Evolutionary conservation across 2,113 vertebrate species (phyloP), one percentile per base, ranked within the genome.

Genomic region (Lampris megalopsis): DNA sequence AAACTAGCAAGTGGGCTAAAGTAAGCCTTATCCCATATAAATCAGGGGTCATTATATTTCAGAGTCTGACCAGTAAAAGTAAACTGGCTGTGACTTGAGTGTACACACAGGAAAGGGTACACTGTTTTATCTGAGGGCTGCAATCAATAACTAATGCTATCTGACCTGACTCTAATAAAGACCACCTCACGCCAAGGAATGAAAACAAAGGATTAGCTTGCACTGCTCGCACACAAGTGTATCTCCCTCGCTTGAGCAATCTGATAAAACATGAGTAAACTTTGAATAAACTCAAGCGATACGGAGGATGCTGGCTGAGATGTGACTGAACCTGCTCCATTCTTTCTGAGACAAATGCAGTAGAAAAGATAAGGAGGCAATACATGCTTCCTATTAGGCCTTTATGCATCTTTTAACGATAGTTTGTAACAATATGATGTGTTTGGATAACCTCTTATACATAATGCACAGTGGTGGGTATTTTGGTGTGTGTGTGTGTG

Each of bases 141-240:
- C 10, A 68, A 86, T 75, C 80, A 77, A 72, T 76, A 79, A 77
- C 63, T 65, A 69, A 52, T 53, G 77, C 68, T 40, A 52, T 75
- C 58, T 7, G 13, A 52, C 52, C 47, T 6, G 42, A 38, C 42
- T 71, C 24, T 8, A 50, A 38, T 37, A 67, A 57, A 10, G 40
- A 79, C 71, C 68, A 80, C 53, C 43, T 40, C 63, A 63, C 71
- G 68, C 54, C 62, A 40, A 42, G 43, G 50, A 4, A 7, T 63
- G 11, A 61, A 73, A 63, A 67, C 63, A 71, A 60, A 67, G 61
- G 60, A 78, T 81, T 45, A n/a, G 24, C 24, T n/a, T 36, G 63
- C 63, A 65, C 47, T 4, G 1, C 9, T 40, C 53, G 63, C 43
- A 52, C 52, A 66, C 58, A 63, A 66, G 68, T 57, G 61, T 49